Percentiles rank a stretch among this genome's conserved stretches.
Evolutionary conservation across 2,113 vertebrate genomes (phyloP).

Genomic region (Larimichthys crocea): DNA sequence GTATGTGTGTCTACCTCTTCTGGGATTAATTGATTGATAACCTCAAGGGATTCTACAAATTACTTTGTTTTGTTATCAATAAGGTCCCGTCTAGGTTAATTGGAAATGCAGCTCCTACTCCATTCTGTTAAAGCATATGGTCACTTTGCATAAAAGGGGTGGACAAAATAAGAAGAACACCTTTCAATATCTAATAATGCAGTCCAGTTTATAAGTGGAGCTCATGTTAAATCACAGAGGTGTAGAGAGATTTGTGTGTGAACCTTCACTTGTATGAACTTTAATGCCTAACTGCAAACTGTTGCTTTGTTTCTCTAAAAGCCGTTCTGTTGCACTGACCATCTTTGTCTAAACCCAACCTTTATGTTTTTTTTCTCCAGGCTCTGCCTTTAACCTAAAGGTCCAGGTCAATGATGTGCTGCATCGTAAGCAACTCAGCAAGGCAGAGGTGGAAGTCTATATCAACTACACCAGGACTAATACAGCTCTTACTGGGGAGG

Average conservation of each 20-base stretch:
- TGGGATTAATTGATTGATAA: conserved; percentile 33
- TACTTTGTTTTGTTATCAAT: conserved; percentile 31
- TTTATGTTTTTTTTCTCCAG: conserved; percentile 61
- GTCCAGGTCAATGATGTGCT: conserved; percentile 89
- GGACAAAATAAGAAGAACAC: not conserved
- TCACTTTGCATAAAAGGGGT: not conserved
- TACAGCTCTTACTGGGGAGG: conserved; percentile 81
- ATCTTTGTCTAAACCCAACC: not conserved
- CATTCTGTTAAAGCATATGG: conserved; percentile 1
- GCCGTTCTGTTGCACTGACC: not conserved
- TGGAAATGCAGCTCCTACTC: conserved; percentile 24
- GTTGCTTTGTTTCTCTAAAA: not conserved
- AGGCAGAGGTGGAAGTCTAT: conserved; percentile 88
- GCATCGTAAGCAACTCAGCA: conserved; percentile 84
- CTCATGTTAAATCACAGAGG: too few species aligned
- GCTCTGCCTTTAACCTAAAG: conserved; percentile 85
- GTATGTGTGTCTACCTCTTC: not conserved
- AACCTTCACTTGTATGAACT: not conserved
- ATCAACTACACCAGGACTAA: conserved; percentile 87
- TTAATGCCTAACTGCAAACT: not conserved
- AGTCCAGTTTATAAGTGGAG: not conserved
- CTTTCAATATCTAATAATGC: not conserved
- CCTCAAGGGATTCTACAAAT: conserved; percentile 22
- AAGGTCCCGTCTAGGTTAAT: conserved; percentile 18
- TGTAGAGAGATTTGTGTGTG: not conserved